Percentiles rank a stretch among this genome's conserved stretches.
Conservation (phyloP, 2,888 invertebrate genomes). For the Aleiodes alternator region DNA sequence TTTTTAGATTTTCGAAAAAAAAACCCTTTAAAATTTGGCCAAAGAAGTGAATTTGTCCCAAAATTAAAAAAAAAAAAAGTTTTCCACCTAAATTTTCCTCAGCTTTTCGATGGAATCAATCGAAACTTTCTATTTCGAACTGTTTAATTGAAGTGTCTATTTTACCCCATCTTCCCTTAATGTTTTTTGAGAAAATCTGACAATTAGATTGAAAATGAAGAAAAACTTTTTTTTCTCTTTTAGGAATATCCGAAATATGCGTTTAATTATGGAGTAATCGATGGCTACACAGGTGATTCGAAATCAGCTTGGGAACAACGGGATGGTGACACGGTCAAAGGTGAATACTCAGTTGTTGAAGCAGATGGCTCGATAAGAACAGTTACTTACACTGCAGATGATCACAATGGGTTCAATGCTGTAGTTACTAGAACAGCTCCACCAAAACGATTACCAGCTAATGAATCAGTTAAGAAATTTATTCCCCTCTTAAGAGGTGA, state of each 20-base stretch:
- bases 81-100: too few relatives aligned
- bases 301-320: constrained; percentile 70
- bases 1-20: too few relatives aligned
- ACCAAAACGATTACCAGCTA: constrained; percentile 51
- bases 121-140: too few relatives aligned
- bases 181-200: background rate
- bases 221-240: background rate
- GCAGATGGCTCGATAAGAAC: constrained; percentile 68
- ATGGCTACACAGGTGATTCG: constrained; percentile 68
- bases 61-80: too few relatives aligned
- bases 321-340: constrained; percentile 67
- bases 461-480: constrained; percentile 2
- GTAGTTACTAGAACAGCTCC: constrained; percentile 64
- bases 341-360: constrained; percentile 69
- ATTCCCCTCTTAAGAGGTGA: background rate
- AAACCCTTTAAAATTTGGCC: too few relatives aligned
- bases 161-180: too few relatives aligned
- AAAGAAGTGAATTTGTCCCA: too few relatives aligned
- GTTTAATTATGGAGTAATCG: constrained; percentile 68
- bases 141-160: too few relatives aligned
- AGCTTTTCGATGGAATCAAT: too few relatives aligned
- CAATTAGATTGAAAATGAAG: background rate
- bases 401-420: constrained; percentile 67
- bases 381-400: constrained; percentile 68
- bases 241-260: constrained; percentile 67